phyloP scores from a whole-genome alignment of 1,140 invertebrate genomes.

The Laodelphax striatellus region DNA sequence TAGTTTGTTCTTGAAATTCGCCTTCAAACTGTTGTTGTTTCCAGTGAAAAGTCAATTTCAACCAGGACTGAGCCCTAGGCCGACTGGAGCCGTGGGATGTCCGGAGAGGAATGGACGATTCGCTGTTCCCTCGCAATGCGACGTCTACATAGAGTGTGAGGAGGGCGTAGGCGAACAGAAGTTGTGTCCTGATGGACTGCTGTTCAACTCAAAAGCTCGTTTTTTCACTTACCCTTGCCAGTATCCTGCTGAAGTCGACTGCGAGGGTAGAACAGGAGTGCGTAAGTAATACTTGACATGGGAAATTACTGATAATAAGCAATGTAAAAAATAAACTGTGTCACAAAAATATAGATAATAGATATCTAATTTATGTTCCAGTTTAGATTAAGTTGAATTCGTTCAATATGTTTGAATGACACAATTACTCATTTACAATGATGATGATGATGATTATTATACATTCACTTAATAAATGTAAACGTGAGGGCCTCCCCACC shows the following conservation, averaged over 20 bases:
- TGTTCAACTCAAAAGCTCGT: conserved; percentile 62
- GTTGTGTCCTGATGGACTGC: conserved; percentile 69
- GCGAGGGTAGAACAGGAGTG: conserved; percentile 48
- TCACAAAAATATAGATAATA: no score
- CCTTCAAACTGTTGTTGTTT: not conserved
- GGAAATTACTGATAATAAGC: no score
- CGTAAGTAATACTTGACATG: conserved; percentile 61
- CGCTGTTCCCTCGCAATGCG: conserved; percentile 56
- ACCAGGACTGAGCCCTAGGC: not conserved
- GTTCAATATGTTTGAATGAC: no score
- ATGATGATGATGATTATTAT: no score
- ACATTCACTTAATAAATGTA: no score
- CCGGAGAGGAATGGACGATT: conserved; percentile 55
- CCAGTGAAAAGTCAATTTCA: not conserved
- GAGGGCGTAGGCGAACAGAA: conserved; percentile 63
- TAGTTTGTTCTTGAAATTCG: no score
- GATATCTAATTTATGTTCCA: no score
- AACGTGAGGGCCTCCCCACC: no score
- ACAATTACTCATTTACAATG: no score
- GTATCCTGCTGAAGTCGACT: conserved; percentile 72
- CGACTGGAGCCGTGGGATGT: conserved; percentile 30
- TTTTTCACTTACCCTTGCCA: conserved; percentile 65
- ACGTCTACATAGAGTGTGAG: conserved; percentile 54
- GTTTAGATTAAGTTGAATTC: no score
- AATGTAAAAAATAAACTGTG: no score